These are phyloP conservation scores for Oscheius myriophilus DNA, from an alignment of 2,888 invertebrate genomes.

Conservation along the genomic window DNA sequence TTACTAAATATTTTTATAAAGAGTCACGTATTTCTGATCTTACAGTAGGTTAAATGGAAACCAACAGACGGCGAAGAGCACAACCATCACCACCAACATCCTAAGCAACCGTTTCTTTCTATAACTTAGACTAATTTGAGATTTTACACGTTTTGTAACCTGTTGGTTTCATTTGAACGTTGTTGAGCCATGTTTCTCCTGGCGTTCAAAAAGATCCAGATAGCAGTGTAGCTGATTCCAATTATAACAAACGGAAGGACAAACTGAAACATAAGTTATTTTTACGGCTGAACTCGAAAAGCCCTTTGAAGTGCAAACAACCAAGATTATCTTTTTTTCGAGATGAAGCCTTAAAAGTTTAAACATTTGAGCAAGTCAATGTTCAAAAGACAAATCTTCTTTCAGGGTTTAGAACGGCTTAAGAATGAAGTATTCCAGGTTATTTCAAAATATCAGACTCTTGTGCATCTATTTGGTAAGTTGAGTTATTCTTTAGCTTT, in stretches of 20 bases:
- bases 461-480: too few species aligned
- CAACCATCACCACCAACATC: constrained; percentile 96
- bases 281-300: too few species aligned
- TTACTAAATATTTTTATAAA: constrained; percentile 51
- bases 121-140: constrained; percentile 70
- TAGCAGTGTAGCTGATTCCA: constrained; percentile 90
- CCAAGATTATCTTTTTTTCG: too few species aligned
- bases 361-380: too few species aligned
- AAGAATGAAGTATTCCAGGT: too few species aligned
- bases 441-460: too few species aligned
- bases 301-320: too few species aligned
- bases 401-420: too few species aligned
- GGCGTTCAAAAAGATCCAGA: constrained; percentile 76
- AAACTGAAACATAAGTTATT: constrained; percentile 76
- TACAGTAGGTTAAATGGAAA: constrained; percentile 85
- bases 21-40: constrained; percentile 60
- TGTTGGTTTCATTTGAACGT: constrained; percentile 31
- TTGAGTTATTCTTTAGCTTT: too few species aligned
- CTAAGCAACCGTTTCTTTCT: constrained; percentile 83
- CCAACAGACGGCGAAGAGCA: constrained; percentile 93
- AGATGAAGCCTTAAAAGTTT: too few species aligned
- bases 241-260: constrained; percentile 92
- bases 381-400: too few species aligned
- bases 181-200: constrained; percentile 34
- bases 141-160: background rate